These are phyloP conservation scores for Gymnosoma rotundatum DNA, from an alignment of 2,888 invertebrate species.

Conservation along the genomic window DNA sequence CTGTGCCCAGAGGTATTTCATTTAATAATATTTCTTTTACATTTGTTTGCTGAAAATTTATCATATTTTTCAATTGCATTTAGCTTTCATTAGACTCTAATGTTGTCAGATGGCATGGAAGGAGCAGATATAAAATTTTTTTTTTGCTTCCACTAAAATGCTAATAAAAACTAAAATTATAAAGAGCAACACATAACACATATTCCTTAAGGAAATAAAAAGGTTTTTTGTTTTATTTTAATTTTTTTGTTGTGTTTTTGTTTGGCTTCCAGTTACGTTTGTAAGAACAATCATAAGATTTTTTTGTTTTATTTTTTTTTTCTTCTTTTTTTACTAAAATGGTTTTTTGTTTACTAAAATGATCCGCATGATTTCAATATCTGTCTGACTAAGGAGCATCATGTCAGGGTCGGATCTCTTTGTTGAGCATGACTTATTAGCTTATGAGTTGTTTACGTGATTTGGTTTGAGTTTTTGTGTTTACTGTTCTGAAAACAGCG, in stretches of 20 bases:
- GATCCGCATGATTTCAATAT: slow-evolving; percentile 19
- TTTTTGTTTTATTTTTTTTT: neutral
- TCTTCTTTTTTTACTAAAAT: slow-evolving; percentile 23
- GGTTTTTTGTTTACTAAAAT: slow-evolving; percentile 25
- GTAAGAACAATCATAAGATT: slow-evolving; percentile 11
- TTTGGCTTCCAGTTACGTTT: neutral
- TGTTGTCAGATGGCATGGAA: slow-evolving; percentile 49
- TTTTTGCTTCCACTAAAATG: slow-evolving; percentile 19
- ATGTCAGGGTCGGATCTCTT: slow-evolving; percentile 65
- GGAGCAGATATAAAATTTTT: slow-evolving; percentile 1
- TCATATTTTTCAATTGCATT: slow-evolving; percentile 38
- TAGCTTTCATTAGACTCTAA: slow-evolving; percentile 67
- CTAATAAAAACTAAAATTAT: slow-evolving; percentile 27
- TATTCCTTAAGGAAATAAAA: slow-evolving; percentile 53
- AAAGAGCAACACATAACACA: neutral
- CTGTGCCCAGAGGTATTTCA: slow-evolving; percentile 63
- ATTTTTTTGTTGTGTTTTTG: neutral
- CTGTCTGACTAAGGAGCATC: slow-evolving; percentile 26
- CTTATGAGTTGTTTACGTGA: slow-evolving; percentile 60
- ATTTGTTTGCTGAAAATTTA: slow-evolving; percentile 20
- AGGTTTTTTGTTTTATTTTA: slow-evolving; percentile 31
- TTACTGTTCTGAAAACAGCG: neutral
- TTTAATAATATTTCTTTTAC: slow-evolving; percentile 37
- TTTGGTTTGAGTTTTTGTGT: neutral
- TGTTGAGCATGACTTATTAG: slow-evolving; percentile 46